A percentile compares a stretch with the other conserved stretches of the same genome.
Evolutionary conservation across 2,888 invertebrate genomes (phyloP).

Genomic region (Strigamia crassipes): DNA sequence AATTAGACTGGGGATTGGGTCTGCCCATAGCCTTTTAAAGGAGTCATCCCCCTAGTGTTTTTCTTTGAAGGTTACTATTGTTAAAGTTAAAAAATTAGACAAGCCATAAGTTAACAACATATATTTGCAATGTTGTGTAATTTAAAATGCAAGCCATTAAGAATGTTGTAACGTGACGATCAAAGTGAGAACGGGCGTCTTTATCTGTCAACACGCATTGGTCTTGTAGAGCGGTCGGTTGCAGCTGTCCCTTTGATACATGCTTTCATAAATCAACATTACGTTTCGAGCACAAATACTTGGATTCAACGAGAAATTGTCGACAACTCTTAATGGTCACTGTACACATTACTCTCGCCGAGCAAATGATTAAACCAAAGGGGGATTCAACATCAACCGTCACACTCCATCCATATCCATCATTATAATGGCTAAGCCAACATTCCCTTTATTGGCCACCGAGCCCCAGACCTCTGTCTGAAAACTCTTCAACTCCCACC

Average conservation of each 20-base stretch:
- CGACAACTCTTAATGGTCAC: slow-evolving; percentile 37
- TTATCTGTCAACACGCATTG: slow-evolving; percentile 35
- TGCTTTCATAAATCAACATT: slow-evolving; percentile 40
- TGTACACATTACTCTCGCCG: slow-evolving; percentile 14
- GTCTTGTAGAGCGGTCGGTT: slow-evolving; percentile 18
- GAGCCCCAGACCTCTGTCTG: neutral
- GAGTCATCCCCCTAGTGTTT: no score
- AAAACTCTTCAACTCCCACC: neutral
- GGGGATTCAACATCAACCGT: slow-evolving; percentile 7
- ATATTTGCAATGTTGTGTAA: no score
- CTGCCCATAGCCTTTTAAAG: no score
- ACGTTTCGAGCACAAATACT: slow-evolving; percentile 37
- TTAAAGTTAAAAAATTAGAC: no score
- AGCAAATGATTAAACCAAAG: slow-evolving; percentile 37
- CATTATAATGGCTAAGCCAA: slow-evolving; percentile 23
- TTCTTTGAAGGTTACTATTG: no score
- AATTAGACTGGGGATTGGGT: no score
- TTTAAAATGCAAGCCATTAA: neutral
- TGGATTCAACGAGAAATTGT: slow-evolving; percentile 12
- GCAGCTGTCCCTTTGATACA: slow-evolving; percentile 40
- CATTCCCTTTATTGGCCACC: neutral
- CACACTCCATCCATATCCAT: neutral
- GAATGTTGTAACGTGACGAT: neutral
- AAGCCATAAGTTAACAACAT: no score
- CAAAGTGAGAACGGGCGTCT: slow-evolving; percentile 5